These are phyloP conservation scores for Stichopus horrens DNA, from an alignment of 53 echinoderm and acorn worm genomes.

Conservation along the genomic window DNA sequence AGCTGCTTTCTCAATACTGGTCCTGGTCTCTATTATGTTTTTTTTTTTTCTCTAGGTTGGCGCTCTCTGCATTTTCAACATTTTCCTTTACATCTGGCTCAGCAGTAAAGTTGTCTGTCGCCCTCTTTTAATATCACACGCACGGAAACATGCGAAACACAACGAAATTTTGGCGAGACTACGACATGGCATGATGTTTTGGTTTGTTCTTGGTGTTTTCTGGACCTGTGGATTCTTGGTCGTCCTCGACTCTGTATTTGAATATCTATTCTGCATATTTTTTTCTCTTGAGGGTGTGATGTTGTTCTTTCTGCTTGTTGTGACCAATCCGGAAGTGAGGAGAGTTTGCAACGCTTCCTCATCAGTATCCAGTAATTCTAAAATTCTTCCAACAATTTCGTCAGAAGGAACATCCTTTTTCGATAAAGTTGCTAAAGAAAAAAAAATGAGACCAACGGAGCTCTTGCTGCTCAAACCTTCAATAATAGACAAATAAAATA, in stretches of 20 bases:
- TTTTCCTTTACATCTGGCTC: background rate
- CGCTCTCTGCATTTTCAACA: background rate
- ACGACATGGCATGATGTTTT: background rate
- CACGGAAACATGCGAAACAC: background rate
- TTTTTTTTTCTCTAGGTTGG: background rate
- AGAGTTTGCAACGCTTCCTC: too few species aligned
- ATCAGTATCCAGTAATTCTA: background rate
- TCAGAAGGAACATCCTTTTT: background rate
- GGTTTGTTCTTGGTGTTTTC: background rate
- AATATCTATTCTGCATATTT: too few species aligned
- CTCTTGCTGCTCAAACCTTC: background rate
- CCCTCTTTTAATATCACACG: background rate
- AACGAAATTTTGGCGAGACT: background rate
- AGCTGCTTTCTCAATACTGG: constrained; percentile 1
- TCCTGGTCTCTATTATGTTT: constrained; percentile 6
- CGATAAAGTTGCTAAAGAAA: background rate
- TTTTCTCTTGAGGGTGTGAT: too few species aligned
- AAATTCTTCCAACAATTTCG: background rate
- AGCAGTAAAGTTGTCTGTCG: background rate
- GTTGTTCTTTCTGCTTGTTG: too few species aligned
- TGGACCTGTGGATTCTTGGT: background rate
- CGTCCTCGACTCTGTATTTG: background rate
- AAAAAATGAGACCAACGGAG: background rate
- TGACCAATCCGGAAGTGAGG: too few species aligned
- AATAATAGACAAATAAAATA: background rate